Percentiles rank a stretch among this genome's conserved stretches.
These are phyloP conservation scores for Drosophila falleni DNA, from an alignment of 2,888 invertebrate species.

Conservation along the genomic window DNA sequence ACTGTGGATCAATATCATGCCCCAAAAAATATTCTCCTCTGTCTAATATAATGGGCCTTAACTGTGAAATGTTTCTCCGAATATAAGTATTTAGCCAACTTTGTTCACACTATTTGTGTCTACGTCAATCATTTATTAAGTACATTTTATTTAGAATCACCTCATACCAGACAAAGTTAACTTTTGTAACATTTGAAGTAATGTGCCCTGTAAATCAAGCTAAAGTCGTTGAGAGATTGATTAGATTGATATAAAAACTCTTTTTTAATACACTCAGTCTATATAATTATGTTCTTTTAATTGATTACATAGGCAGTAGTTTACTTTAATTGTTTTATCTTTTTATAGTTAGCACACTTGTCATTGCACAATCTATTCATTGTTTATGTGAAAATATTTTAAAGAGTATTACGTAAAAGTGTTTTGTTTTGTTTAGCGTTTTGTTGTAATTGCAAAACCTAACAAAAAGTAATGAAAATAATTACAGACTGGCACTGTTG, in stretches of 20 bases:
- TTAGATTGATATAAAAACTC: not conserved
- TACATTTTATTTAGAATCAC: constrained; percentile 39
- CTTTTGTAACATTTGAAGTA: not conserved
- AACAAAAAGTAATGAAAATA: constrained; percentile 15
- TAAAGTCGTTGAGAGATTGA: not conserved
- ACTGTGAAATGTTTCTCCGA: constrained; percentile 15
- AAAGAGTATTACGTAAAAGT: constrained; percentile 26
- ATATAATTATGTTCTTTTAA: constrained; percentile 5
- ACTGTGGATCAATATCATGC: not conserved
- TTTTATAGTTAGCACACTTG: constrained; percentile 20
- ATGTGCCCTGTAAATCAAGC: not conserved
- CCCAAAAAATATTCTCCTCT: not conserved
- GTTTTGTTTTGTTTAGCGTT: constrained; percentile 1
- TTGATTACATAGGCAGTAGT: constrained; percentile 5
- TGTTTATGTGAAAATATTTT: constrained; percentile 30
- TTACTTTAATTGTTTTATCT: constrained; percentile 27
- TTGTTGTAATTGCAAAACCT: constrained; percentile 13
- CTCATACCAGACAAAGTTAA: constrained; percentile 3
- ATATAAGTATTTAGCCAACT: constrained; percentile 33
- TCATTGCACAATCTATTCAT: constrained; percentile 38
- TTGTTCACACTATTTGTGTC: constrained; percentile 68
- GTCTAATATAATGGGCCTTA: constrained; percentile 7
- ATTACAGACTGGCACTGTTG: constrained; percentile 15
- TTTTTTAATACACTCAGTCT: not conserved
- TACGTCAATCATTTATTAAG: constrained; percentile 49